Base-by-base conservation (phyloP, 2,113 vertebrate species). In the Amblyornis subalaris region DNA sequence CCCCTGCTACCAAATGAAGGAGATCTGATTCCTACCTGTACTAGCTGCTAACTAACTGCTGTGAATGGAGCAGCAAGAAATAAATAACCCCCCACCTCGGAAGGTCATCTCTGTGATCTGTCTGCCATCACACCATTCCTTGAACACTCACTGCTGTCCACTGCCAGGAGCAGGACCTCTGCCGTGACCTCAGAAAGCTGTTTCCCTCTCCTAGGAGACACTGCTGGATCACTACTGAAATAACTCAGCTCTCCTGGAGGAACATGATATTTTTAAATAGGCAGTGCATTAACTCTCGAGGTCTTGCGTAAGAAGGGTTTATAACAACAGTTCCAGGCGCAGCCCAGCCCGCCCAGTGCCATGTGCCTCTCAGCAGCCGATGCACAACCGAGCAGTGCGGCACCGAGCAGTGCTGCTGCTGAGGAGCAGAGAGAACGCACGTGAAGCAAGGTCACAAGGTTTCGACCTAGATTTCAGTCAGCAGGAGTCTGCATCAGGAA, bases 401-500 rank as follows among this genome's bases (percentile, higher is more conserved):
- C 85, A 93, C 95, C 74, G 81, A 90, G 96, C 89, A 69, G 55
- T 0, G 15, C 36, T 36, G 88, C 73, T 81, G 76, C 85, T 8
- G 10, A 89, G 91, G 79, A 92, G 70, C 66, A 82, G 72, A 66
- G 89, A 80, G 91, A 64, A 81, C 4, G 72, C 88, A 85, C 60
- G 19, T 66, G 91, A 89, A 89, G 78, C 54, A 74, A 94, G 96
- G 96, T 96, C 95, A 95, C 85, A 85, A 85, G 73, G 90, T 76
- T 97, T 70, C 31, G n/a, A 95, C 97, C 97, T 60, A 96, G 78
- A 94, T 97, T 95, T 89, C 90, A 92, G 92, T 76, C 96, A 86
- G 93, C 89, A 94, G 94, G 85, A 93, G 75, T 60, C 72, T 85
- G 83, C 76, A 85, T 88, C 78, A 89, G 87, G 96, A 98, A 96